Conservation (phyloP, 2,888 invertebrate species). For the Amphipoea lucens region DNA sequence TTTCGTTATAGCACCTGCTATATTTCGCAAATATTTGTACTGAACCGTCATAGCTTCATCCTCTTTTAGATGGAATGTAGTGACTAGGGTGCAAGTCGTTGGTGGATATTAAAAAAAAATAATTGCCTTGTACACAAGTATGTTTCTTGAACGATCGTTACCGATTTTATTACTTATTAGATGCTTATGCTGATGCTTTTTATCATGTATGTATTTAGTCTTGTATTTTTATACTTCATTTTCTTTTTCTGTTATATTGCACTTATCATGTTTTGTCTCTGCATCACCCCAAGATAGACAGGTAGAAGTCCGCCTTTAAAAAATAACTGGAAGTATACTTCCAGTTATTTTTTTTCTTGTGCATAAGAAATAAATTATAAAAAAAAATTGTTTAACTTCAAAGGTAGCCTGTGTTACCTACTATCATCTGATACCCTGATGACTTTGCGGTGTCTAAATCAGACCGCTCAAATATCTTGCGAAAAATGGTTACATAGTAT, state of each 20-base stretch:
- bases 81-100: not conserved
- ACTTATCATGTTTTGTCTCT: not conserved
- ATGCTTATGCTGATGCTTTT: not conserved
- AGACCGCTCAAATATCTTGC: conserved; percentile 8
- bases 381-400: not conserved
- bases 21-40: conserved; percentile 22
- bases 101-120: not conserved
- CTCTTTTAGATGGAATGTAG: not conserved
- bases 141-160: not conserved
- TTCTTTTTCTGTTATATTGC: not conserved
- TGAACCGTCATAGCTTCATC: not conserved
- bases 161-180: not conserved
- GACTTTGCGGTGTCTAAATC: not conserved
- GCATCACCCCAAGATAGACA: not conserved
- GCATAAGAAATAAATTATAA: not conserved
- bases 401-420: not conserved
- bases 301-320: not conserved
- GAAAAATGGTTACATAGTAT: not conserved
- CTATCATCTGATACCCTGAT: not conserved
- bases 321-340: not conserved
- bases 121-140: not conserved
- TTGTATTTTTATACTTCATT: not conserved
- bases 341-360: not conserved
- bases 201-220: not conserved
- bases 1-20: conserved; percentile 15